A percentile compares a stretch with the other conserved stretches of the same genome.
phyloP scores from a whole-genome alignment of 2,797 vertebrate species.

The Gymnothorax javanicus region DNA sequence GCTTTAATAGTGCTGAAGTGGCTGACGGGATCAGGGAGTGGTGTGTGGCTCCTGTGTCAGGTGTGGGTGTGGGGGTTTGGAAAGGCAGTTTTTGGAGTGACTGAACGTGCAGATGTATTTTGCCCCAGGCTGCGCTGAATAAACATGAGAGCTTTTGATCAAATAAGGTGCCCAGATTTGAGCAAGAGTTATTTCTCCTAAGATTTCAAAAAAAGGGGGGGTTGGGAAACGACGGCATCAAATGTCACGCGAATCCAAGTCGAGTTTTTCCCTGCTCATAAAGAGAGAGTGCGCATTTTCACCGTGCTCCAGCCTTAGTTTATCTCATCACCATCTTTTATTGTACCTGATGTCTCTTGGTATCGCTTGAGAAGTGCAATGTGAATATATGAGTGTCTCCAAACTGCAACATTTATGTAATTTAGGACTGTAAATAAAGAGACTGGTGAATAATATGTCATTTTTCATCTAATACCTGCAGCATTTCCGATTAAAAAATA shows the following conservation, averaged over 20 bases:
- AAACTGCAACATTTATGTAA: not conserved
- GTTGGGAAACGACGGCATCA: conserved; percentile 46
- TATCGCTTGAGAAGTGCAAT: not conserved
- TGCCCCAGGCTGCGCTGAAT: conserved; percentile 65
- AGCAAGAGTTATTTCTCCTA: conserved; percentile 59
- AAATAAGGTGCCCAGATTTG: conserved; percentile 63
- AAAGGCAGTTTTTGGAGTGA: not conserved
- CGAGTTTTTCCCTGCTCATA: conserved; percentile 39
- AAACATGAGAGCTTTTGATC: conserved; percentile 71
- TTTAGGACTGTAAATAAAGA: conserved; percentile 8
- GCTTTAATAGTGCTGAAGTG: not conserved
- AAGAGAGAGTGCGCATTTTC: not conserved
- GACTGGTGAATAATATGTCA: not conserved
- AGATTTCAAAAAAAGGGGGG: conserved; percentile 54
- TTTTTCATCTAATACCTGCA: conserved; percentile 5
- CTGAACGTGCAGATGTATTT: conserved; percentile 51
- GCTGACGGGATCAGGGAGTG: not conserved
- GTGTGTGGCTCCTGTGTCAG: not conserved
- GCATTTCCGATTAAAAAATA: conserved; percentile 5
- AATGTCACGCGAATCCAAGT: conserved; percentile 41
- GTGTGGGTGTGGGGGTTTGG: not conserved
- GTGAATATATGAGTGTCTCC: not conserved
- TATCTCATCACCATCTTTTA: conserved; percentile 14
- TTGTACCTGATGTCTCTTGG: not conserved
- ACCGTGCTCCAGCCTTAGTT: not conserved